Evolutionary conservation across 2,888 invertebrate genomes (phyloP), one percentile per base, ranked within the genome.

Genomic region (Cinara cedri): DNA sequence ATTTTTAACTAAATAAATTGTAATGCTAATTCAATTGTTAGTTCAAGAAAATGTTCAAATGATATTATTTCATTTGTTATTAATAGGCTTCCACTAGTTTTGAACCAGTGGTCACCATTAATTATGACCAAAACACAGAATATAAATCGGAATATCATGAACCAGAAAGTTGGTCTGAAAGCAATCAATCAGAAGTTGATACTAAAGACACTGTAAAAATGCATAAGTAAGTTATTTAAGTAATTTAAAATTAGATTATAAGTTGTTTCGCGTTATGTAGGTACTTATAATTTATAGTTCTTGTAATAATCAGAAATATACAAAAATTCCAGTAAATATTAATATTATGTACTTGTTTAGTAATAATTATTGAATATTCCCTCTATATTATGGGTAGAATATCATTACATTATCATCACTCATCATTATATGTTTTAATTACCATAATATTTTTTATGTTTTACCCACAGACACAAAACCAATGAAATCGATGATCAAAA

Each of bases 71-170:
- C 3, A 19, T 54, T 54, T 4, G 34, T 34, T 74, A 14, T 70
- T n/a, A 8, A 42, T 49, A 78, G 78, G 78, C 68, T 51, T 60
- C 78, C 60, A 78, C 70, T 78, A 70, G 60, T 70, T 78, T 78
- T 78, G 78, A 78, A 78, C 78, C 78, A n/a, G 70, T 78, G 34
- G 78, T 78, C 10, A 78, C 78, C n/a, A 78, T 78, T 51, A 60
- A 78, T 70, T 78, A 78, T 78, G 78, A 78, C n/a, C 74, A 75
- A 65, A 60, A 68, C 42, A 51, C 68, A 21, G 78, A 78, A 62
- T 78, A 78, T 11, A 78, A 78, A 78, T 60, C 78, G 1, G 78
- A 78, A 51, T 78, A 70, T 16, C 60, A 78, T 42, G 78, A 78
- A 70, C 68, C 78, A 21, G 78, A 78, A 21, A 63, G 65, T 78